Conservation (phyloP, 1,140 invertebrate species). For the Saxidomus purpurata region DNA sequence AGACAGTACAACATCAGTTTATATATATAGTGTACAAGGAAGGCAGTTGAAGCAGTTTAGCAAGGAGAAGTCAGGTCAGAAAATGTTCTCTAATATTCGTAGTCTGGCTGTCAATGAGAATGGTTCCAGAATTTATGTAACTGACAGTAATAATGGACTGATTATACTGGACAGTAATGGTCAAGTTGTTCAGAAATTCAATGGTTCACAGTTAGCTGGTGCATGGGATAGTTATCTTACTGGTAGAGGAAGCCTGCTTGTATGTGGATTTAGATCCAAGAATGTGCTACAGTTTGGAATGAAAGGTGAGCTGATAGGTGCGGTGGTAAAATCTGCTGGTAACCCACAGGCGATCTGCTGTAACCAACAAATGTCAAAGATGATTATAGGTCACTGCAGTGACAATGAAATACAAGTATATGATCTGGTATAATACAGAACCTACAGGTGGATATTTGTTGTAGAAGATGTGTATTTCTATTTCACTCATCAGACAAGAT, state of each 20-base stretch:
- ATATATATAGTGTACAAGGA: background rate
- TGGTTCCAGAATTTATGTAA: background rate
- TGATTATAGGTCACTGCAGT: background rate
- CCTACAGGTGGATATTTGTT: no score
- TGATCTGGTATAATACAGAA: background rate
- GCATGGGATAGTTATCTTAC: background rate
- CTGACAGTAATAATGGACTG: background rate
- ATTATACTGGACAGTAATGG: background rate
- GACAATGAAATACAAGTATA: background rate
- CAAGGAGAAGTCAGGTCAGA: background rate
- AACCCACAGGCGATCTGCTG: background rate
- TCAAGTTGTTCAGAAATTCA: background rate
- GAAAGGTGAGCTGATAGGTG: background rate
- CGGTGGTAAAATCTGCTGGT: background rate
- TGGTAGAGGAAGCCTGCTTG: background rate
- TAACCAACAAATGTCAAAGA: background rate
- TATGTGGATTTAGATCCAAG: background rate
- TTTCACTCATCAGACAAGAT: no score
- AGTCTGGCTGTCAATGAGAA: background rate
- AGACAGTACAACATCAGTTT: background rate
- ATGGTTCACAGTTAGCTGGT: background rate
- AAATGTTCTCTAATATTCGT: background rate
- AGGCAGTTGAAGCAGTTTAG: background rate
- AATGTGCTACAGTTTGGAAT: conserved; percentile 6
- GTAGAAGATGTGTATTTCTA: no score